These are phyloP conservation scores for Podilymbus podiceps DNA, from an alignment of 2,113 vertebrate species.

Conservation along the genomic window DNA sequence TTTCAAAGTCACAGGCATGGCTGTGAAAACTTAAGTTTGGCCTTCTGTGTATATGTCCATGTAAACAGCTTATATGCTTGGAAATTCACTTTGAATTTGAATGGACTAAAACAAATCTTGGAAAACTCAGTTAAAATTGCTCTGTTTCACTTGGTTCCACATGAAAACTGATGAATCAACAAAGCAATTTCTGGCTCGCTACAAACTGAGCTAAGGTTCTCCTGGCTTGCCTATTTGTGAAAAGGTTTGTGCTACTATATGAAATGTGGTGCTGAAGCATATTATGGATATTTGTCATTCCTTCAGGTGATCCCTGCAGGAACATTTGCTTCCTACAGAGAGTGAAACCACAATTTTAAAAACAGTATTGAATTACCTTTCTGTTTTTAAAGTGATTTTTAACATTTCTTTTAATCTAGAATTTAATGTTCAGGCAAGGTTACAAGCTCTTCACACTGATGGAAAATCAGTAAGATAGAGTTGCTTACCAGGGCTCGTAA, in stretches of 20 bases:
- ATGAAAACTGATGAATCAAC: neutral
- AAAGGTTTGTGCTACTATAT: neutral
- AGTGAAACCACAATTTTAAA: neutral
- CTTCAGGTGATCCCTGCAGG: neutral
- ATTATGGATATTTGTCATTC: neutral
- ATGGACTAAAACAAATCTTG: neutral
- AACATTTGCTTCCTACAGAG: conserved; percentile 10
- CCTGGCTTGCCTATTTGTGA: neutral
- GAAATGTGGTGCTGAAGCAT: neutral
- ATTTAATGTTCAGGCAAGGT: neutral
- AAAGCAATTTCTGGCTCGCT: neutral
- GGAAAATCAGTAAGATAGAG: neutral
- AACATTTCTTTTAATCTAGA: neutral
- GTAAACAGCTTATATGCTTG: neutral
- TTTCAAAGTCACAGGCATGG: neutral
- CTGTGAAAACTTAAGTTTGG: neutral
- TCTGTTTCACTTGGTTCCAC: neutral
- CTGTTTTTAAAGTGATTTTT: neutral
- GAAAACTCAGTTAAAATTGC: neutral
- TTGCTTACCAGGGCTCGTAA: neutral
- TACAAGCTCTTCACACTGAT: neutral
- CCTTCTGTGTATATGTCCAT: neutral
- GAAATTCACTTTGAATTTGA: neutral
- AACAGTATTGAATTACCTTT: neutral
- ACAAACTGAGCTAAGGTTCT: neutral